These are phyloP conservation scores for Leucophenga maculata DNA, from an alignment of 2,888 invertebrate genomes.

Conservation along the genomic window DNA sequence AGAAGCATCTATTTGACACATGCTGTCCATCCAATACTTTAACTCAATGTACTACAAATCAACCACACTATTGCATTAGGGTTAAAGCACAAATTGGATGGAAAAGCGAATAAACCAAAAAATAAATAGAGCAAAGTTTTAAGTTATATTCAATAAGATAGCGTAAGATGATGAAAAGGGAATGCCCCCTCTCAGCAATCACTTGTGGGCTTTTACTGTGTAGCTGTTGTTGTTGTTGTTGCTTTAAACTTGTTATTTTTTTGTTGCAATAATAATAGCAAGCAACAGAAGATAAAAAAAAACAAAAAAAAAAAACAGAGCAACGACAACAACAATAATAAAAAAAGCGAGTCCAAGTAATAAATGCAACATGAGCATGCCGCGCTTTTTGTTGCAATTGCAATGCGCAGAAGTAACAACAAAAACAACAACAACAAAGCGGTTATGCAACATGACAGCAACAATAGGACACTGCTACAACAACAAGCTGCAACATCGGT, in stretches of 20 bases:
- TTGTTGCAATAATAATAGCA: constrained; percentile 12
- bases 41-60: no score
- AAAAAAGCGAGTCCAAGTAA: constrained; percentile 5
- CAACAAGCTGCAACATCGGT: constrained; percentile 2
- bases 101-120: not conserved
- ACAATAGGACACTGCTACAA: not conserved
- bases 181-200: no score
- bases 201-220: not conserved
- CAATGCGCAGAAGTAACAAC: not conserved
- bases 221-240: not conserved
- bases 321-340: constrained; percentile 1
- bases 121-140: not conserved
- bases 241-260: constrained; percentile 12
- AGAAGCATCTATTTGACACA: no score
- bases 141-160: not conserved
- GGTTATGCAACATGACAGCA: constrained; percentile 9
- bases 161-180: no score
- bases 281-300: not conserved
- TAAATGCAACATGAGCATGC: constrained; percentile 18
- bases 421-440: constrained; percentile 10
- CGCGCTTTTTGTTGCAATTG: constrained; percentile 1
- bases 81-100: constrained; percentile 8
- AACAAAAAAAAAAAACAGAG: not conserved
- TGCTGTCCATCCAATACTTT: no score
- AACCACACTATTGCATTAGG: not conserved